Evolutionary conservation across 2,113 vertebrate species (phyloP), one percentile per base, ranked within the genome.

Genomic region (Oophaga pumilio): DNA sequence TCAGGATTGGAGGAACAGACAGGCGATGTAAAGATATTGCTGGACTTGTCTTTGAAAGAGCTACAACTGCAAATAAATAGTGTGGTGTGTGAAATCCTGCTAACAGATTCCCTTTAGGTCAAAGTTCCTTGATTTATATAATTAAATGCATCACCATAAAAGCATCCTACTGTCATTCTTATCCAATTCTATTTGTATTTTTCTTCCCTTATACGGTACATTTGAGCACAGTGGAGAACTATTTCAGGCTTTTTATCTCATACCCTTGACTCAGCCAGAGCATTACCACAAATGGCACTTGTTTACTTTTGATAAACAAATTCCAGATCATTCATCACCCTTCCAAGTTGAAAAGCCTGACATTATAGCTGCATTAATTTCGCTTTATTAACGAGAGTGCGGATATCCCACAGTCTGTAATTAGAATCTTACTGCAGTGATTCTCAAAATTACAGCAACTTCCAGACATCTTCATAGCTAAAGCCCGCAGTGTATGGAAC

Each of bases 261-360:
- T 43, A 69, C 89, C 84, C 89, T 89, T 91, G 89, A 91, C 24
- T 91, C 69, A 90, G 85, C 89, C 80, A 87, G 76, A 89, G 91
- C 89, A 89, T 2, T 84, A 73, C 64, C 10, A 24, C 59, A 85
- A 87, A 1, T 68, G 28, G 9, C 14, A 81, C 49, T 89, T 91
- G 89, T 91, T 91, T 90, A 79, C 66, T 87, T 93, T 90, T 90
- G 90, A 92, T 85, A 92, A 91, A 88, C 81, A 76, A 90, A 74
- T 89, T 90, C 82, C 88, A 73, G 49, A 73, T 89, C 89, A 89
- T 90, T 87, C 52, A 89, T 91, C 81, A 89, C 49, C 26, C 66
- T 89, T 89, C 56, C 53, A 50, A 74, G 22, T 76, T 90, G 85
- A 76, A 90, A 92, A 85, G 83, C 73, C 57, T 79, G 82, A 89